These are phyloP conservation scores for Aphis craccivora DNA, from an alignment of 1,140 invertebrate genomes.

Conservation along the genomic window DNA sequence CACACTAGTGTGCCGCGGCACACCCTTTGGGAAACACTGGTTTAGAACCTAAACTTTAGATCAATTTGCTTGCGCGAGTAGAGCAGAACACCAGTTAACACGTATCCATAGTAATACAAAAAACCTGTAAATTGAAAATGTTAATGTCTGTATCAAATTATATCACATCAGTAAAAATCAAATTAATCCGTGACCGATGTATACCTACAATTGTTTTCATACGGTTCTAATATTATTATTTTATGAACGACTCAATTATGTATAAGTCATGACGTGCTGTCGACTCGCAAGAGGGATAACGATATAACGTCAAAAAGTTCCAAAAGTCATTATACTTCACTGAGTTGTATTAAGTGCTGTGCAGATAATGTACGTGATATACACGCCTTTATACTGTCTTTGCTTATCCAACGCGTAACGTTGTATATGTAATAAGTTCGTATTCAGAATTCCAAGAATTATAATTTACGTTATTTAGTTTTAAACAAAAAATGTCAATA, in stretches of 20 bases:
- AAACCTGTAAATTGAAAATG: neutral
- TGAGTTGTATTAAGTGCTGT: neutral
- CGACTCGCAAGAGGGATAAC: neutral
- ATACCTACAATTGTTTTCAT: neutral
- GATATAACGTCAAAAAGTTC: neutral
- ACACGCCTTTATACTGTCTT: neutral
- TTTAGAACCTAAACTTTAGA: neutral
- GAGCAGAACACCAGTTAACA: neutral
- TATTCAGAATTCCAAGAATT: neutral
- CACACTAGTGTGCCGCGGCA: too few relatives aligned
- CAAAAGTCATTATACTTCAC: conserved; percentile 1
- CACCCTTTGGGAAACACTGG: too few relatives aligned
- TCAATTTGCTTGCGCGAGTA: neutral
- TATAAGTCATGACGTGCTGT: neutral
- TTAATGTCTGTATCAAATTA: neutral
- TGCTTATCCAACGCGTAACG: neutral
- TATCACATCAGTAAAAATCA: neutral
- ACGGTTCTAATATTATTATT: neutral
- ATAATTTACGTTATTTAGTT: neutral
- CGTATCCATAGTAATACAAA: neutral
- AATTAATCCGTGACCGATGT: neutral
- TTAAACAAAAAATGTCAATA: neutral
- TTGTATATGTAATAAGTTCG: neutral
- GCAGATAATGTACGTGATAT: neutral
- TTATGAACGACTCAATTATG: neutral